Conservation (phyloP, 2,888 invertebrate genomes). For the Gryllus longicercus region DNA sequence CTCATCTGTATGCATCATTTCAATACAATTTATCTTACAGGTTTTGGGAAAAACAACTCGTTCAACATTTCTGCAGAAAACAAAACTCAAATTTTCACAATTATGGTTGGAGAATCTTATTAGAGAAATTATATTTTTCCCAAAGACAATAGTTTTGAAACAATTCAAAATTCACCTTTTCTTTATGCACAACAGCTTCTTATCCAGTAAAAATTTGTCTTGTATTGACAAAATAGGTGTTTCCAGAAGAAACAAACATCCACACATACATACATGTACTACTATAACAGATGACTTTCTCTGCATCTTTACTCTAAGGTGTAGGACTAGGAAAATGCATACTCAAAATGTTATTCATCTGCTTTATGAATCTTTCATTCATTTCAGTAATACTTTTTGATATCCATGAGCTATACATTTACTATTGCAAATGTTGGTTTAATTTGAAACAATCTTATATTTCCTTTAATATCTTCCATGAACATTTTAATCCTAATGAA, state of each 20-base stretch:
- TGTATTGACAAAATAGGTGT: not conserved
- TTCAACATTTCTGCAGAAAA: not conserved
- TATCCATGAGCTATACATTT: not conserved
- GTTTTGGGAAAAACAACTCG: not conserved
- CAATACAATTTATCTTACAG: no score
- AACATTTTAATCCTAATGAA: not conserved
- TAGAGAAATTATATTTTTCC: no score
- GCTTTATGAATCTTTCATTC: not conserved
- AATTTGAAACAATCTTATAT: not conserved
- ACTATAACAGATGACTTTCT: slow-evolving; percentile 8
- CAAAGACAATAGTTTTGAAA: not conserved
- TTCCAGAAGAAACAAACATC: slow-evolving; percentile 9
- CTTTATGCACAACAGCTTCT: not conserved
- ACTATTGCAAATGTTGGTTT: slow-evolving; percentile 17
- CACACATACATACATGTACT: slow-evolving; percentile 17
- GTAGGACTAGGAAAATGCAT: slow-evolving; percentile 8
- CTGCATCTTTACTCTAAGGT: slow-evolving; percentile 9
- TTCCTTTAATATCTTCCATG: not conserved
- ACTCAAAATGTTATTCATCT: not conserved
- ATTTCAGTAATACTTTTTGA: not conserved
- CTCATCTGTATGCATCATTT: no score
- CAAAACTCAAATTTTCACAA: not conserved
- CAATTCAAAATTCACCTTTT: not conserved
- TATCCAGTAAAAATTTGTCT: not conserved
- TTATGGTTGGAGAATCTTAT: no score